Percentiles rank a stretch among this genome's conserved stretches.
phyloP scores from a whole-genome alignment of 1,140 invertebrate genomes.

The Elysia chlorotica region DNA sequence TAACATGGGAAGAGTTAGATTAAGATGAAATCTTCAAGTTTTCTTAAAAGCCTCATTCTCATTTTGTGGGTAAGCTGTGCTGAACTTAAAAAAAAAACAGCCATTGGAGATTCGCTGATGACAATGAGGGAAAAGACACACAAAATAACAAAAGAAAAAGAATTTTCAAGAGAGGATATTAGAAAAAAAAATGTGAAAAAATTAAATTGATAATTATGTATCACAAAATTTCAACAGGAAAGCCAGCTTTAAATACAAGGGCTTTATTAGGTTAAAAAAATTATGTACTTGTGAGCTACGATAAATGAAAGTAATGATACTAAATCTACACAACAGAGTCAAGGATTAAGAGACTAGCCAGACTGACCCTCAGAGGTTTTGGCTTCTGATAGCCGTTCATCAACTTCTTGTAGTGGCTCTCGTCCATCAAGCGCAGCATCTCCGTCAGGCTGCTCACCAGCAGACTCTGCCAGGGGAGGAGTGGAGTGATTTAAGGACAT shows the following conservation, averaged over 20 bases:
- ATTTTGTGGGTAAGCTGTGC: no score
- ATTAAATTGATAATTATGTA: no score
- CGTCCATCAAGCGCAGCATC: conserved; percentile 82
- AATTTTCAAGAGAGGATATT: background rate
- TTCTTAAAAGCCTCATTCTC: no score
- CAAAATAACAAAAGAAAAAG: conserved; percentile 1
- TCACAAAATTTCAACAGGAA: no score
- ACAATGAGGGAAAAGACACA: background rate
- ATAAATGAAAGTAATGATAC: background rate
- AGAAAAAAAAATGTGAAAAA: background rate
- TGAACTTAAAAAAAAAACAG: no score
- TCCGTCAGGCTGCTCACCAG: conserved; percentile 86
- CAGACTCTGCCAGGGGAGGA: conserved; percentile 72
- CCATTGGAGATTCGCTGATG: conserved; percentile 20
- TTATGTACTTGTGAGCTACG: no score
- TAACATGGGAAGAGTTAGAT: no score
- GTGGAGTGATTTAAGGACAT: background rate
- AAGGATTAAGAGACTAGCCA: background rate
- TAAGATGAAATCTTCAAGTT: no score
- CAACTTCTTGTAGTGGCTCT: conserved; percentile 84
- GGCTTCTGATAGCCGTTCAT: conserved; percentile 76
- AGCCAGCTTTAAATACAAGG: no score
- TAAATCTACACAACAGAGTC: background rate
- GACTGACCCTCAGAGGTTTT: conserved; percentile 60
- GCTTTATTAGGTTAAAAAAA: no score